A percentile compares a stretch with the other conserved stretches of the same genome.
Conservation (phyloP, 2,113 vertebrate species). For the Pluvialis apricaria region DNA sequence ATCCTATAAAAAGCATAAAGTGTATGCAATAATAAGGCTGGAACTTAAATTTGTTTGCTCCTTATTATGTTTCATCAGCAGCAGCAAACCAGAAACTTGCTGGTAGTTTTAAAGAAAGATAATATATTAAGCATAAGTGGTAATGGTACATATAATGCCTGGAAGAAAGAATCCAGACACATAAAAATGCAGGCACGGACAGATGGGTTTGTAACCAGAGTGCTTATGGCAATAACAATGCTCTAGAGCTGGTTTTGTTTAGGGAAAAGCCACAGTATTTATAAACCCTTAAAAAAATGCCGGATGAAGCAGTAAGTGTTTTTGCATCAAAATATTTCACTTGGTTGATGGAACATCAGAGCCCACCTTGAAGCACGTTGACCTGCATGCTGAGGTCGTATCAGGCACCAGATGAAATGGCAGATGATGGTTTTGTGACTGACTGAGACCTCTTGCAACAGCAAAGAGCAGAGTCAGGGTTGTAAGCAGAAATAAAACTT, state of each 20-base stretch:
- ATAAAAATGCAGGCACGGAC: background rate
- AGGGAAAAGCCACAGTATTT: background rate
- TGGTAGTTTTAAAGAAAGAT: background rate
- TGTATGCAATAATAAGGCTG: background rate
- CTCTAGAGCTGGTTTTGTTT: background rate
- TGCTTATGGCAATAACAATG: background rate
- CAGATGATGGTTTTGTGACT: background rate
- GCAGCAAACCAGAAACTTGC: background rate
- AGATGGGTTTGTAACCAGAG: background rate
- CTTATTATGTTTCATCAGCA: background rate
- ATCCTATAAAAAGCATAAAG: background rate
- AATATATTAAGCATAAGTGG: background rate
- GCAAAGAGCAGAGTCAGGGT: background rate
- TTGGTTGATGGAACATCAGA: background rate
- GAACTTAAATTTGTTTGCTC: background rate
- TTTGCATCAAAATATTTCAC: background rate
- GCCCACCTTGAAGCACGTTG: fast-evolving
- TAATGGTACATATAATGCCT: background rate
- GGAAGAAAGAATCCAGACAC: background rate
- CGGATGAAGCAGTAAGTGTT: background rate
- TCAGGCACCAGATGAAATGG: fast-evolving
- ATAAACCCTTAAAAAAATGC: background rate
- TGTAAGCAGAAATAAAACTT: background rate
- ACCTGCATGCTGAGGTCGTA: background rate
- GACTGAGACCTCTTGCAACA: fast-evolving